Base-by-base conservation (phyloP, 1,140 invertebrate genomes). In the Hyles euphorbiae region DNA sequence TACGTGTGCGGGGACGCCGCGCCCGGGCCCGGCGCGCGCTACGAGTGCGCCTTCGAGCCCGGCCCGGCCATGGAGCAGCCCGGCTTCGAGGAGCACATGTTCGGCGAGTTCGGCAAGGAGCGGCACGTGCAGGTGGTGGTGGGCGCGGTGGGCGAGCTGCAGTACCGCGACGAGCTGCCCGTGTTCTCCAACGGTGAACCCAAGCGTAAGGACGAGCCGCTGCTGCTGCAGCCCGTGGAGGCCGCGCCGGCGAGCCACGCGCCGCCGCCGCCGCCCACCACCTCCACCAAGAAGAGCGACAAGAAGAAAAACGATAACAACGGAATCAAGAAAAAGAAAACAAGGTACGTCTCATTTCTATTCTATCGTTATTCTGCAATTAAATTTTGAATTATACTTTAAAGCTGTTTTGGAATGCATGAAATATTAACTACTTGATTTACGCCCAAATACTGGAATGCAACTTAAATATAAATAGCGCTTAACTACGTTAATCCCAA, bases 261-360 rank as follows among this genome's bases (percentile, higher is more conserved):
- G 10, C 66, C 79, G 8, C 74, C 74, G 5, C 70, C 72, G n/a
- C 84, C 75, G 22, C 76, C 84, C 9, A 62, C 80, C 5, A 70
- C 88, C 3, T 72, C 78, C 34, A 73, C 78, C 1, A 95, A 94
- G 81, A 94, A 94, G 67, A 89, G 90, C 11, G 93, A 94, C 60
- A 96, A 96, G 81, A 97, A 97, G 83, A 97, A 97, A 81, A 92
- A 91, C 64, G 95, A 95, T 67, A 96, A 95, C 68, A 96, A 96
- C 77, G 94, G 95, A 34, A 95, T 96, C 3, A 97, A 97, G 76
- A 97, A 98, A 87, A 98, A 98, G 87, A 97, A 98, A 90, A 98
- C 96, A 32, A 95, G 96, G 96, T 97, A 59, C 59, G 70, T 9
- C 52, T 59, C 59, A 43, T 33, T 40, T 5, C 33, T 49, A 53